A percentile compares a stretch with the other conserved stretches of the same genome.
These are phyloP conservation scores for Hylaeus volcanicus DNA, from an alignment of 1,140 invertebrate genomes.

Conservation along the genomic window DNA sequence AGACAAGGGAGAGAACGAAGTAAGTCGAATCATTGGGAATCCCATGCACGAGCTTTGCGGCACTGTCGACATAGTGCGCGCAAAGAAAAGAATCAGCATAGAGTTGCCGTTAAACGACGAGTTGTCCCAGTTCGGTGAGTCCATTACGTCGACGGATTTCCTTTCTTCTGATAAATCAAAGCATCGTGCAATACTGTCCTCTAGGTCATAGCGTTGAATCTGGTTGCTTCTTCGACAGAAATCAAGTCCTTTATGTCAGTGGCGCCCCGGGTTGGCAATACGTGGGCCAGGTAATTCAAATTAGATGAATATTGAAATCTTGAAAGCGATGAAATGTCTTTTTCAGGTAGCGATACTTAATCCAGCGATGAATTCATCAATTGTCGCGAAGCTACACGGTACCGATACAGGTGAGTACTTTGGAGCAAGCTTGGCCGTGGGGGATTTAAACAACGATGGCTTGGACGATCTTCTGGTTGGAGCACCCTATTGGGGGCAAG, in stretches of 20 bases:
- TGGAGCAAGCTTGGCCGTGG: slow-evolving; percentile 85
- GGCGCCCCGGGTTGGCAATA: slow-evolving; percentile 82
- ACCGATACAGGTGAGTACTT: slow-evolving; percentile 88
- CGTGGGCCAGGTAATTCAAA: slow-evolving; percentile 70
- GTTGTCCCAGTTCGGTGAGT: slow-evolving; percentile 57
- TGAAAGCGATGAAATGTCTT: not conserved
- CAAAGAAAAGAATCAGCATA: slow-evolving; percentile 18
- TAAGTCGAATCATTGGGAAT: slow-evolving; percentile 54
- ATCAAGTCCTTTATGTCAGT: slow-evolving; percentile 77
- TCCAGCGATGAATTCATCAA: slow-evolving; percentile 66
- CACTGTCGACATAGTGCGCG: slow-evolving; percentile 40
- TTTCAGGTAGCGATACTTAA: slow-evolving; percentile 60
- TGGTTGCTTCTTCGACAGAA: slow-evolving; percentile 78
- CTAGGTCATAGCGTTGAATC: slow-evolving; percentile 83
- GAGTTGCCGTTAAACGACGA: slow-evolving; percentile 41
- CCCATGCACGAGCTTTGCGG: slow-evolving; percentile 60
- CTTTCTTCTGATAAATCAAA: not conserved
- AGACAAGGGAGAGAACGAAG: not conserved
- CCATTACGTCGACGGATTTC: not conserved
- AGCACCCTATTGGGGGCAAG: slow-evolving; percentile 83
- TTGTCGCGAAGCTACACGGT: slow-evolving; percentile 74
- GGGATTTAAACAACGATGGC: slow-evolving; percentile 88
- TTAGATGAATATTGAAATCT: no score
- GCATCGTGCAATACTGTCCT: slow-evolving; percentile 29
- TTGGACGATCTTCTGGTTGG: slow-evolving; percentile 88